These are phyloP conservation scores for Monopterus albus DNA, from an alignment of 2,113 vertebrate genomes.

Conservation along the genomic window DNA sequence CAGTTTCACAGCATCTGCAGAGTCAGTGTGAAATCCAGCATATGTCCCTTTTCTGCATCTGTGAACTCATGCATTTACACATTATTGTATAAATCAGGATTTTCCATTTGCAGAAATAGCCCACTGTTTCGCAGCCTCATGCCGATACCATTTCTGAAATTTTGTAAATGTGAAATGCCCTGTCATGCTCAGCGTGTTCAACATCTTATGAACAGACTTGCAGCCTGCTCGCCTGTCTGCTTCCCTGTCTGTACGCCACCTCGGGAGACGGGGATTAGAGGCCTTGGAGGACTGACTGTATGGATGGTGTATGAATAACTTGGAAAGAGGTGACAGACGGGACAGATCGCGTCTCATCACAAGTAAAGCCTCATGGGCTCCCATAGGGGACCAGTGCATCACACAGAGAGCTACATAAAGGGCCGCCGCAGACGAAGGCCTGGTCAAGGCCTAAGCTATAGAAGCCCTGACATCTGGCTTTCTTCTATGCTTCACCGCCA, in stretches of 20 bases:
- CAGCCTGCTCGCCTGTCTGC: constrained; percentile 74
- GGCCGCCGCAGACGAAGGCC: constrained; percentile 81
- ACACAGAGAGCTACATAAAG: constrained; percentile 80
- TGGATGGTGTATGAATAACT: constrained; percentile 81
- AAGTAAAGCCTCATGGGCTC: constrained; percentile 82
- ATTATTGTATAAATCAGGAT: constrained; percentile 48
- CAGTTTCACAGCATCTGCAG: constrained; percentile 1
- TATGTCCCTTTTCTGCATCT: not conserved
- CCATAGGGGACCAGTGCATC: constrained; percentile 78
- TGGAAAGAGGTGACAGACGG: constrained; percentile 84
- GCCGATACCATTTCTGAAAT: constrained; percentile 59
- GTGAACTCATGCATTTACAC: constrained; percentile 34
- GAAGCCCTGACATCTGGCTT: constrained; percentile 85
- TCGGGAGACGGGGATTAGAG: constrained; percentile 83
- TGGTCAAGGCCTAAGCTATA: constrained; percentile 84
- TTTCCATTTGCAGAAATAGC: constrained; percentile 43
- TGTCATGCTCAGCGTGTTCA: constrained; percentile 73
- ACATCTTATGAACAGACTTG: constrained; percentile 75
- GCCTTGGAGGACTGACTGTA: constrained; percentile 82
- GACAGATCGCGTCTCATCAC: constrained; percentile 84
- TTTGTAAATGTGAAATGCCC: constrained; percentile 72
- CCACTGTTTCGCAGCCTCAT: constrained; percentile 54
- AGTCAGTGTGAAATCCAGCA: constrained; percentile 5
- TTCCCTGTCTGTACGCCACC: constrained; percentile 76
- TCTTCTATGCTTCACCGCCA: constrained; percentile 79